These are phyloP conservation scores for Protonibea diacanthus DNA, from an alignment of 2,797 vertebrate species.

Conservation along the genomic window DNA sequence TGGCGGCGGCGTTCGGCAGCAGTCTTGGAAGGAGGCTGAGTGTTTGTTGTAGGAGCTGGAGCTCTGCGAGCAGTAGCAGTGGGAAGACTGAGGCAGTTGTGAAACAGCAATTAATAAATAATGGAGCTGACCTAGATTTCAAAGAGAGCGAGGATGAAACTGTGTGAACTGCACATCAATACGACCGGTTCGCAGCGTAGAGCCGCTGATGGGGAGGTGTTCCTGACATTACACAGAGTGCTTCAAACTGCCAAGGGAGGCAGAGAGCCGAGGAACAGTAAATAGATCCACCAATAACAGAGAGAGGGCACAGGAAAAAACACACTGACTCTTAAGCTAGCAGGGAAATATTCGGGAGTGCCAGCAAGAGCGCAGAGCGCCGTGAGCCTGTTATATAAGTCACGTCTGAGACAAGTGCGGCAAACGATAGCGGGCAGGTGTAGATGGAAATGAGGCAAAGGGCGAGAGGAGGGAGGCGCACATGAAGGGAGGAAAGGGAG, in stretches of 20 bases:
- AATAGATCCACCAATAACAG: constrained; percentile 72
- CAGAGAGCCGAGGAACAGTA: constrained; percentile 69
- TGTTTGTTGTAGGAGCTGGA: constrained; percentile 35
- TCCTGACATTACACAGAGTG: constrained; percentile 66
- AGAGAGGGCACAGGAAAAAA: constrained; percentile 38
- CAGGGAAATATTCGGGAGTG: constrained; percentile 68
- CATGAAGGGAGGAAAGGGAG: constrained; percentile 44
- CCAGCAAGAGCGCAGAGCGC: constrained; percentile 51
- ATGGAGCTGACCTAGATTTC: constrained; percentile 84
- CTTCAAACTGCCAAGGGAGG: constrained; percentile 65
- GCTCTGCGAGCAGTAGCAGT: constrained; percentile 48
- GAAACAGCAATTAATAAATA: constrained; percentile 85
- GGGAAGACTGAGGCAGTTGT: constrained; percentile 61
- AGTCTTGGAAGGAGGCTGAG: constrained; percentile 35
- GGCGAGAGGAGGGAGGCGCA: constrained; percentile 43
- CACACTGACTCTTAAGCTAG: constrained; percentile 42
- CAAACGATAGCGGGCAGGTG: constrained; percentile 39
- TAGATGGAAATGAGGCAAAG: constrained; percentile 55
- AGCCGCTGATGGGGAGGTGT: constrained; percentile 66
- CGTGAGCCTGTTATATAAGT: constrained; percentile 74
- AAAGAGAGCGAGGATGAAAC: constrained; percentile 70
- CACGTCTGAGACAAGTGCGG: constrained; percentile 62
- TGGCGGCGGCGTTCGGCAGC: constrained; percentile 14
- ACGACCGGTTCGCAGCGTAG: constrained; percentile 52
- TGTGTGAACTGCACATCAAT: constrained; percentile 72